These are phyloP conservation scores for Neotragus moschatus DNA, from an alignment of 2,113 vertebrate species.

Conservation along the genomic window DNA sequence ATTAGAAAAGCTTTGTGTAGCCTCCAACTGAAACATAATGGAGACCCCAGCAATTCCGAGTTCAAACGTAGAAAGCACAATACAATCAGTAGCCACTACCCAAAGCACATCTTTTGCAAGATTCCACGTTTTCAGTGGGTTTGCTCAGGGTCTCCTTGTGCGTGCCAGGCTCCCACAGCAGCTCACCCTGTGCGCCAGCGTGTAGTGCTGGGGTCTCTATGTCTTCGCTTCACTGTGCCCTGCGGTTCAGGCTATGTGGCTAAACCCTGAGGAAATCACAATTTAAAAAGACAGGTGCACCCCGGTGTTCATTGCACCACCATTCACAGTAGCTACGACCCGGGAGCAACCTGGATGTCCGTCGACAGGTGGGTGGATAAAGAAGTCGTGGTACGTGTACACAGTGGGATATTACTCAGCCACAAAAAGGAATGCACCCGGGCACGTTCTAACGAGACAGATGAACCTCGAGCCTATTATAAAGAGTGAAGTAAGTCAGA, in stretches of 20 bases:
- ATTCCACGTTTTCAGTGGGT: accelerated
- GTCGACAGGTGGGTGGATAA: accelerated
- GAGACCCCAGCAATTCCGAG: background rate
- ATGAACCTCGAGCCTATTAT: background rate
- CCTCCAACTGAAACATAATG: background rate
- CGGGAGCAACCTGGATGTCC: background rate
- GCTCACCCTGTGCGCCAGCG: accelerated
- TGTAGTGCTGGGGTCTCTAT: accelerated
- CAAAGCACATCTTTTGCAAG: background rate
- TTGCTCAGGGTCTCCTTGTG: accelerated
- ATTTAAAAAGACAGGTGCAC: background rate
- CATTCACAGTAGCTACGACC: background rate
- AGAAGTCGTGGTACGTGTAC: accelerated
- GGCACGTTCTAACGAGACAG: background rate
- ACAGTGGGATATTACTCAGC: background rate
- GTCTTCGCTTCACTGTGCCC: accelerated
- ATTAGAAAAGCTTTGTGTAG: background rate
- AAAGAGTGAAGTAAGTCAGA: background rate
- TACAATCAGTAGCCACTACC: background rate
- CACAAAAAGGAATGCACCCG: accelerated
- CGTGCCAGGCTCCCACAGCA: accelerated
- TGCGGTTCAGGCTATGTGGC: no score
- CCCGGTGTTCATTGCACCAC: background rate
- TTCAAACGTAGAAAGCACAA: no score
- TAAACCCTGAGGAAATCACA: background rate